These are phyloP conservation scores for Ephialtes manifestator DNA, from an alignment of 2,888 invertebrate genomes.

Conservation along the genomic window DNA sequence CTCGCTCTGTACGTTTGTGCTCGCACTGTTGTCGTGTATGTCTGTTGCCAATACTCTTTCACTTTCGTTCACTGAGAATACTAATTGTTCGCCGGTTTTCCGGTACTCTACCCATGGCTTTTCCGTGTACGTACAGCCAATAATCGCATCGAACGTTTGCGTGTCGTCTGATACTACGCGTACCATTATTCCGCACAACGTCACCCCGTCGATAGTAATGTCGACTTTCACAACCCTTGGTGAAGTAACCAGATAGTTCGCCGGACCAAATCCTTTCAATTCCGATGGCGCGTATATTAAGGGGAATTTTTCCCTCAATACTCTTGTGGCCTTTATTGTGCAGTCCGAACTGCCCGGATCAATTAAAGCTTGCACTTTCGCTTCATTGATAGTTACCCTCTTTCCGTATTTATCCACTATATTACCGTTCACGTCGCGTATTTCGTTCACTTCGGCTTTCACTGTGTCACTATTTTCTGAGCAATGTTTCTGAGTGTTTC, in stretches of 20 bases:
- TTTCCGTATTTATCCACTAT: no score
- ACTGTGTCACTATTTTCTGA: no score
- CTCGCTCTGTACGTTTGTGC: background rate
- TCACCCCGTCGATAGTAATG: background rate
- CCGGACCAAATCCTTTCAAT: conserved; percentile 1
- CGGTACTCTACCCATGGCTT: background rate
- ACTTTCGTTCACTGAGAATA: background rate
- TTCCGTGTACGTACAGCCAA: background rate
- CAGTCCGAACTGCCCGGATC: no score
- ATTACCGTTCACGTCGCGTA: no score
- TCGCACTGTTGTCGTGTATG: no score
- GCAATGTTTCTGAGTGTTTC: no score
- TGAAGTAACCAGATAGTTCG: background rate
- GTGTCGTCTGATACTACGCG: background rate
- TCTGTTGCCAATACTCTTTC: background rate
- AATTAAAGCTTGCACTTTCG: no score
- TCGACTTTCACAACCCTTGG: background rate
- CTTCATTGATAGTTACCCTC: no score
- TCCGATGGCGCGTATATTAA: background rate
- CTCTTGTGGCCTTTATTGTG: background rate
- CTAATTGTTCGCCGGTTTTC: background rate
- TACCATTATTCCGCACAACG: background rate
- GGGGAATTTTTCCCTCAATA: background rate
- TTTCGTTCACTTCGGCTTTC: no score
- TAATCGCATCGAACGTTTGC: background rate